These are phyloP conservation scores for Typhlomys cinereus DNA, from an alignment of 2,113 vertebrate genomes.

Conservation along the genomic window DNA sequence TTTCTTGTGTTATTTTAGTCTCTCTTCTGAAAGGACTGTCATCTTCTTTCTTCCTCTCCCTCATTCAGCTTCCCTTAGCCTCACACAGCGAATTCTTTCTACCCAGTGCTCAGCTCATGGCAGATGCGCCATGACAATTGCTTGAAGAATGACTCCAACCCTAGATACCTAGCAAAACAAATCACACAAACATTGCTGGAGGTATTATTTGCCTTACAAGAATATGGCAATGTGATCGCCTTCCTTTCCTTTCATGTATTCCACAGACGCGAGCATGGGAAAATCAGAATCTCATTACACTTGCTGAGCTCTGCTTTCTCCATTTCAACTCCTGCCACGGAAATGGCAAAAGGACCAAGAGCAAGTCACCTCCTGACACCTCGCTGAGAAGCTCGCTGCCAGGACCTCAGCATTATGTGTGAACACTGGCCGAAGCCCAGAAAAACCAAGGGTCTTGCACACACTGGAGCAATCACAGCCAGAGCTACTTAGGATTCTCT, in stretches of 20 bases:
- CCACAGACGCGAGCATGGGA: not conserved
- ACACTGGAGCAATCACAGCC: not conserved
- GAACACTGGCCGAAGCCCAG: not conserved
- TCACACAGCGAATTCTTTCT: not conserved
- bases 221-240: not conserved
- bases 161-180: not conserved
- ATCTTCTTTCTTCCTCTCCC: not conserved
- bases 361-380: not conserved
- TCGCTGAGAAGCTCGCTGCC: not conserved
- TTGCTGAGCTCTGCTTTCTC: not conserved
- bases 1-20: not conserved
- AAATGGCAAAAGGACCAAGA: not conserved
- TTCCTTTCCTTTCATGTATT: slow-evolving; percentile 2
- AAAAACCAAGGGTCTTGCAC: not conserved
- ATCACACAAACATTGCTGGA: not conserved
- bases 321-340: not conserved
- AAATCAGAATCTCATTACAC: not conserved
- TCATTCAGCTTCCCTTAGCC: not conserved
- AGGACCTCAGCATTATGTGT: not conserved
- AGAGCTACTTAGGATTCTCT: not conserved
- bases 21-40: not conserved
- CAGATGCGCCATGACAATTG: not conserved
- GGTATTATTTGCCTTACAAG: not conserved
- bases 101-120: not conserved
- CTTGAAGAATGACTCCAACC: not conserved